These are phyloP conservation scores for Aproaerema taeniolella DNA, from an alignment of 2,888 invertebrate genomes.

Conservation along the genomic window DNA sequence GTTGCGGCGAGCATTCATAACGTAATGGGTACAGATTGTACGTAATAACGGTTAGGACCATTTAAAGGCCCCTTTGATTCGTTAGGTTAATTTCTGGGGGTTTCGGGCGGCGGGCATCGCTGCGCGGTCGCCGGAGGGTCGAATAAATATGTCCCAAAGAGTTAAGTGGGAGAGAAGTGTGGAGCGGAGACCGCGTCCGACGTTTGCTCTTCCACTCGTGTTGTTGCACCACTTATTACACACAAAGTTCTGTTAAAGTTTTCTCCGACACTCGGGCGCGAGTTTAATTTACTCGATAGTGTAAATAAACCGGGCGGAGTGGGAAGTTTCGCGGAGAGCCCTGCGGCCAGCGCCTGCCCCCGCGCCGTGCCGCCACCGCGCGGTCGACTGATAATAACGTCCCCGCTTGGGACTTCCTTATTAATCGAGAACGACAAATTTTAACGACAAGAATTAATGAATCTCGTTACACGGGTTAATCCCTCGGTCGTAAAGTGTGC, in stretches of 20 bases:
- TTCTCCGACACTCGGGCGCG: constrained; percentile 72
- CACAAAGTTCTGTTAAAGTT: constrained; percentile 77
- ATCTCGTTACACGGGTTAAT: constrained; percentile 79
- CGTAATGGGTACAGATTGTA: constrained; percentile 49
- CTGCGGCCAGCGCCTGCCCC: constrained; percentile 34
- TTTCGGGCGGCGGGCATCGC: constrained; percentile 40
- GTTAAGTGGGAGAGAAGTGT: constrained; percentile 74
- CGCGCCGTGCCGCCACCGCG: constrained; percentile 23
- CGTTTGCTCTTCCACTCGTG: constrained; percentile 78
- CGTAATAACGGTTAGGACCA: constrained; percentile 46
- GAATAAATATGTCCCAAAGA: constrained; percentile 78
- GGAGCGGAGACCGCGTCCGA: constrained; percentile 72
- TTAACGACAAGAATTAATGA: constrained; percentile 80
- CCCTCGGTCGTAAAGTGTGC: constrained; percentile 74
- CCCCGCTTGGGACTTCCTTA: constrained; percentile 71
- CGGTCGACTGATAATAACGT: constrained; percentile 75
- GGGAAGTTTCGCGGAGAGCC: constrained; percentile 67
- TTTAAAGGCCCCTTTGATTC: constrained; percentile 67
- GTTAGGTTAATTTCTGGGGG: constrained; percentile 70
- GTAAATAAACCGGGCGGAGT: constrained; percentile 76
- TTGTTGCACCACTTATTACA: constrained; percentile 79
- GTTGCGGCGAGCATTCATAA: constrained; percentile 54
- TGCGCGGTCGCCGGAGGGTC: constrained; percentile 74
- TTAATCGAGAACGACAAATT: constrained; percentile 79
- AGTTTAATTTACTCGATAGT: constrained; percentile 79